Conservation (phyloP, 2,888 invertebrate species). For the Petrophora chlorosata region DNA sequence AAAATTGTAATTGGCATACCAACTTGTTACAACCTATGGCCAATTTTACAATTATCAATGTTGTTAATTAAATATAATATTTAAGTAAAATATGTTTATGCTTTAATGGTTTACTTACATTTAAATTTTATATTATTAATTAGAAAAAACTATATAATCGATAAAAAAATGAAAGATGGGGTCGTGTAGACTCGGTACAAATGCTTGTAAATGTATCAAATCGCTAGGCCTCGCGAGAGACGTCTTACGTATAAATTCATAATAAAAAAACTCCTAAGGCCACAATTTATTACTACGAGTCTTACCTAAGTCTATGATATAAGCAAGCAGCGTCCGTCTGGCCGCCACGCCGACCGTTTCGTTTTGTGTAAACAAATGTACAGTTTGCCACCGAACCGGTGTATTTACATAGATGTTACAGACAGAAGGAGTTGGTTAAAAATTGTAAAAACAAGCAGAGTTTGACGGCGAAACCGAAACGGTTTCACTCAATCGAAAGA, state of each 20-base stretch:
- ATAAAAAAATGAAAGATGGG: constrained; percentile 62
- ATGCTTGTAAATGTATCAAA: constrained; percentile 60
- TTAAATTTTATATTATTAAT: constrained; percentile 82
- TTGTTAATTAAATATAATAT: constrained; percentile 84
- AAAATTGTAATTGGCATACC: constrained; percentile 84
- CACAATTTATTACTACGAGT: constrained; percentile 76
- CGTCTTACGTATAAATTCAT: constrained; percentile 58
- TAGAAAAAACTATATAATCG: constrained; percentile 70
- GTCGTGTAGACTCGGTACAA: constrained; percentile 75
- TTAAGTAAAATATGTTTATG: constrained; percentile 83
- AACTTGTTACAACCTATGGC: constrained; percentile 83
- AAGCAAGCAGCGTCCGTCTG: constrained; percentile 53
- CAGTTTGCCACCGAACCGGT: constrained; percentile 49
- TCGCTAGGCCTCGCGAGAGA: constrained; percentile 49
- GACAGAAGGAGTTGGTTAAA: constrained; percentile 3
- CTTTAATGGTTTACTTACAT: constrained; percentile 82
- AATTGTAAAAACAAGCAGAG: constrained; percentile 4
- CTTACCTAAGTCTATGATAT: constrained; percentile 41
- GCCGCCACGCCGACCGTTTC: constrained; percentile 22
- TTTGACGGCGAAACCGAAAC: background rate
- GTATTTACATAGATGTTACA: constrained; percentile 57
- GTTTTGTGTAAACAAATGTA: constrained; percentile 51
- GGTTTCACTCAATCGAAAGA: background rate
- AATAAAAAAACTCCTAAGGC: constrained; percentile 71
- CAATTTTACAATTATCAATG: constrained; percentile 83